phyloP scores from a whole-genome alignment of 2,888 invertebrate species.

The Sesamia inferens region DNA sequence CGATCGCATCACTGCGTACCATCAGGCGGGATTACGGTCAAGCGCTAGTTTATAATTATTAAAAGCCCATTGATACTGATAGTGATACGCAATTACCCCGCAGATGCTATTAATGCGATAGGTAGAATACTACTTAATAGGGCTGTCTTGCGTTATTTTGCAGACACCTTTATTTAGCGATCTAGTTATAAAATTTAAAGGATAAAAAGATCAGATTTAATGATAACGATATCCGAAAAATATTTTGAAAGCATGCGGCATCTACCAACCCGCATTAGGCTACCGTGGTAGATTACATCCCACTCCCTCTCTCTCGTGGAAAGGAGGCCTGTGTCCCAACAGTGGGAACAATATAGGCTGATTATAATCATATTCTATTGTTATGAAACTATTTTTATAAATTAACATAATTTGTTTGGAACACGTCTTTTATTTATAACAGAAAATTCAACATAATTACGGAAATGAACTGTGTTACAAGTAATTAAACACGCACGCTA shows the following conservation, averaged over 20 bases:
- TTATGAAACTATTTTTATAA: constrained; percentile 15
- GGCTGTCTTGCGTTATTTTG: background rate
- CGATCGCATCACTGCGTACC: too few relatives aligned
- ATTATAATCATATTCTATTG: constrained; percentile 21
- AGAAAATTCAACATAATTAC: constrained; percentile 64
- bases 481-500: constrained; percentile 74
- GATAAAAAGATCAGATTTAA: background rate
- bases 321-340: too few relatives aligned
- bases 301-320: too few relatives aligned
- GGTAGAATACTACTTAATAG: background rate
- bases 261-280: too few relatives aligned
- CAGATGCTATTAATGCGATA: background rate
- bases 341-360: too few relatives aligned
- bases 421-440: constrained; percentile 42
- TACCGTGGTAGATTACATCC: too few relatives aligned
- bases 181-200: background rate
- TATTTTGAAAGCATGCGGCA: too few relatives aligned
- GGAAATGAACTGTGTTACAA: constrained; percentile 70
- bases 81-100: too few relatives aligned
- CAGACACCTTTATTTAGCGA: background rate
- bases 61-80: too few relatives aligned
- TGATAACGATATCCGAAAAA: too few relatives aligned
- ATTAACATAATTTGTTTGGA: constrained; percentile 34
- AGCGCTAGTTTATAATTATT: too few relatives aligned
- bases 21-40: too few relatives aligned